Evolutionary conservation across 92 coral and sea anemone genomes (phyloP).

Genomic region (Nematostella vectensis): DNA sequence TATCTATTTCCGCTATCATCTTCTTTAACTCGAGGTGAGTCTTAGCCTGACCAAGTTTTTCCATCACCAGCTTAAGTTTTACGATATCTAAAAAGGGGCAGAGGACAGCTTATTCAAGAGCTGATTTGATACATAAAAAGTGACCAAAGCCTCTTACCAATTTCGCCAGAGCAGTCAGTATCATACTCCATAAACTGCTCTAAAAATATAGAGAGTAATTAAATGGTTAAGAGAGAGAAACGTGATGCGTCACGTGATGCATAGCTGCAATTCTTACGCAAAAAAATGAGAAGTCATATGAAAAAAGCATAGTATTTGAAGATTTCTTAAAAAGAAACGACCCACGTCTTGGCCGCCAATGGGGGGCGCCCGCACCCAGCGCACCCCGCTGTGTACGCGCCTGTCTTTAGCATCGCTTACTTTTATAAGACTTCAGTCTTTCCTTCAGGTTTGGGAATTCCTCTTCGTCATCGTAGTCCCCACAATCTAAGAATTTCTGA

Average conservation of each 20-base stretch:
- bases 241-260: no score
- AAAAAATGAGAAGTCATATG: no score
- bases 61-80: slow-evolving; percentile 97
- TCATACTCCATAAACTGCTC: slow-evolving; percentile 98
- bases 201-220: no score
- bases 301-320: no score
- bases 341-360: no score
- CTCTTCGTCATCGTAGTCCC: slow-evolving; percentile 95
- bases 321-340: no score
- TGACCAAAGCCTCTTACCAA: slow-evolving; percentile 73
- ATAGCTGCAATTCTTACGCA: no score
- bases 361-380: no score
- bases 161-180: slow-evolving; percentile 84
- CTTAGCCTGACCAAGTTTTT: slow-evolving; percentile 95
- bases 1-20: slow-evolving; percentile 96
- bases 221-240: no score
- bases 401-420: slow-evolving; percentile 52
- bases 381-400: no score
- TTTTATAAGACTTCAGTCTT: slow-evolving; percentile 66
- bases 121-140: no score
- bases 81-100: slow-evolving; percentile 68
- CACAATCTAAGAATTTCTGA: slow-evolving; percentile 71
- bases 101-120: no score
- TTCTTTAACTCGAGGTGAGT: slow-evolving; percentile 95
- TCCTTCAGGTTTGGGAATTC: slow-evolving; percentile 82